Conservation (phyloP, 2,888 invertebrate species). For the Epsilonema sp. region DNA sequence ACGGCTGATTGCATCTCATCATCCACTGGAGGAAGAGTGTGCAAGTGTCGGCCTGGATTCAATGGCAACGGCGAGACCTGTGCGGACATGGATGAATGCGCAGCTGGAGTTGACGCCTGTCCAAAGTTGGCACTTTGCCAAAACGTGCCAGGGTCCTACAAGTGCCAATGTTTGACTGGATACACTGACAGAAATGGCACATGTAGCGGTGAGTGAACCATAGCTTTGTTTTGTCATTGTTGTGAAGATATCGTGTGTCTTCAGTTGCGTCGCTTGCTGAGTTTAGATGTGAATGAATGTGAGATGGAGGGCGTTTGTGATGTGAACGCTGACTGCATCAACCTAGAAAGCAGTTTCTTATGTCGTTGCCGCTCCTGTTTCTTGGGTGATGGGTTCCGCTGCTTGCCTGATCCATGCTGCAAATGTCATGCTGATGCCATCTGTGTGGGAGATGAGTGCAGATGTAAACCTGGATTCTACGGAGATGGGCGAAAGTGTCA, state of each 20-base stretch:
- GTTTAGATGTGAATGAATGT: not conserved
- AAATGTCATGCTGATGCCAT: not conserved
- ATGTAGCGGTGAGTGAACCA: not conserved
- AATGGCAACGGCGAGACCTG: not conserved
- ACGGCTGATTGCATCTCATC: too few species aligned
- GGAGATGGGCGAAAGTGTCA: not conserved
- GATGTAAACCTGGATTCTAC: not conserved
- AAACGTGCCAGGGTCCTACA: not conserved
- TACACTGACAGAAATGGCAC: not conserved
- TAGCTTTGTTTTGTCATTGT: too few species aligned
- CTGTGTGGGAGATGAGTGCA: not conserved
- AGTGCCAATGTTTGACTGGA: not conserved
- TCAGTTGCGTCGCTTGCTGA: not conserved
- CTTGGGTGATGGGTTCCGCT: not conserved
- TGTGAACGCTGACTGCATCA: not conserved
- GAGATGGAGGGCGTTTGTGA: not conserved
- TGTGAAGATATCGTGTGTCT: too few species aligned
- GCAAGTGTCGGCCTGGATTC: not conserved
- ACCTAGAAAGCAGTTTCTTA: not conserved
- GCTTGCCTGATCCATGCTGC: not conserved
- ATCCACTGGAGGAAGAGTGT: not conserved
- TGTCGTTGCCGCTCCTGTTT: not conserved
- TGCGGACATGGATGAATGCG: not conserved
- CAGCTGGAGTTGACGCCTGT: not conserved
- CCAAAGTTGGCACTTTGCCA: not conserved